Conservation (phyloP, 2,888 invertebrate genomes). For the Athripsodes cinereus region DNA sequence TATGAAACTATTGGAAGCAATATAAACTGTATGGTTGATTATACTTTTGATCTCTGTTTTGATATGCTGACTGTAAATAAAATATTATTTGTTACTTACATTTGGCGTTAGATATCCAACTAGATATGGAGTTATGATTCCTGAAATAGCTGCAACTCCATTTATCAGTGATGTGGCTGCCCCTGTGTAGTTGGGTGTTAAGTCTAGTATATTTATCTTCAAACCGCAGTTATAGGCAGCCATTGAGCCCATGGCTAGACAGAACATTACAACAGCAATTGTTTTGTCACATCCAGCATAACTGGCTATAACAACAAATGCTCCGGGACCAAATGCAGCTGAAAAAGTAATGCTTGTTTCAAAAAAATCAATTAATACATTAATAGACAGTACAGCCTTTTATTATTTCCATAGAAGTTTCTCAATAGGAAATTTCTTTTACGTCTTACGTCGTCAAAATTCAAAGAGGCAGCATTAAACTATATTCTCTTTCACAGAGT, state of each 20-base stretch:
- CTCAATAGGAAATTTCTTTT: too few species aligned
- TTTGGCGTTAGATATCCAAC: constrained; percentile 55
- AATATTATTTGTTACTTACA: constrained; percentile 38
- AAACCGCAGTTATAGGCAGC: constrained; percentile 64
- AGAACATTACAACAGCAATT: constrained; percentile 49
- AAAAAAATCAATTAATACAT: too few species aligned
- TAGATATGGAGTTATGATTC: constrained; percentile 56
- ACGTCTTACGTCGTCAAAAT: too few species aligned
- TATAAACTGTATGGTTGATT: not conserved
- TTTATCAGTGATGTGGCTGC: constrained; percentile 59
- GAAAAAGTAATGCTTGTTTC: too few species aligned
- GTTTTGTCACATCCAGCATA: constrained; percentile 54
- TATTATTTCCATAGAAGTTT: too few species aligned
- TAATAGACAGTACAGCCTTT: too few species aligned
- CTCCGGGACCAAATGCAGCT: constrained; percentile 57
- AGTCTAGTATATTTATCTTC: constrained; percentile 60
- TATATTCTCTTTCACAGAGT: too few species aligned
- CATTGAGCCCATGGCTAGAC: constrained; percentile 59
- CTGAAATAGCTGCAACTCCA: constrained; percentile 55
- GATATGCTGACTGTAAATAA: too few species aligned
- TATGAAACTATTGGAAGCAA: too few species aligned
- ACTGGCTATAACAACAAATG: constrained; percentile 56
- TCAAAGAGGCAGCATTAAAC: too few species aligned
- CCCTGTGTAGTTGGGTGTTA: constrained; percentile 59
- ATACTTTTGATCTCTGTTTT: not conserved